Conservation (phyloP, 1,140 invertebrate genomes). For the Anastrepha obliqua region DNA sequence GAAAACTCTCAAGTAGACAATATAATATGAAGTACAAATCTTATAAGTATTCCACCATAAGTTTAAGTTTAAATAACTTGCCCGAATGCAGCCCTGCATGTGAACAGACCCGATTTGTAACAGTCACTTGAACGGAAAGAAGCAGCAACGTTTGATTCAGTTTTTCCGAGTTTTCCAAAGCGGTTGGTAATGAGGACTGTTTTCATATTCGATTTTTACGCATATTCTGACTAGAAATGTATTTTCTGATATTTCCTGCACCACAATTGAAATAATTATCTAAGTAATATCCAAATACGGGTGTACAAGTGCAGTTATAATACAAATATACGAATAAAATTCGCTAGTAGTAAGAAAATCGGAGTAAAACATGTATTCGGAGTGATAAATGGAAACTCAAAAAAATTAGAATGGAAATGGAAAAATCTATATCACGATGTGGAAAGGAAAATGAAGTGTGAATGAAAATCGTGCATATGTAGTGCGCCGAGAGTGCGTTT, state of each 20-base stretch:
- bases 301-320: neutral
- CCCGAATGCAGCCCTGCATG: neutral
- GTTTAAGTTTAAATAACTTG: too few relatives aligned
- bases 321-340: neutral
- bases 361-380: neutral
- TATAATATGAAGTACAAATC: too few relatives aligned
- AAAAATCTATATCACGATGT: conserved; percentile 47
- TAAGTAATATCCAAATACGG: neutral
- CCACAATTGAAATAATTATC: neutral
- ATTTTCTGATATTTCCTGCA: conserved; percentile 15
- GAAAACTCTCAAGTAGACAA: too few relatives aligned
- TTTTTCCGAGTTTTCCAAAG: conserved; percentile 34
- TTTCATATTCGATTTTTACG: neutral
- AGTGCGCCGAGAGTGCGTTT: neutral
- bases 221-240: neutral
- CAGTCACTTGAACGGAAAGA: neutral
- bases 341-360: neutral
- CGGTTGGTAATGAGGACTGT: neutral
- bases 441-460: conserved; percentile 41
- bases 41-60: too few relatives aligned
- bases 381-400: conserved; percentile 3
- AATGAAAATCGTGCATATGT: conserved; percentile 45
- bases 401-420: neutral
- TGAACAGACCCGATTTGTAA: neutral
- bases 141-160: conserved; percentile 28